Conservation (phyloP, 2,888 invertebrate species). For the Apantesis nais region DNA sequence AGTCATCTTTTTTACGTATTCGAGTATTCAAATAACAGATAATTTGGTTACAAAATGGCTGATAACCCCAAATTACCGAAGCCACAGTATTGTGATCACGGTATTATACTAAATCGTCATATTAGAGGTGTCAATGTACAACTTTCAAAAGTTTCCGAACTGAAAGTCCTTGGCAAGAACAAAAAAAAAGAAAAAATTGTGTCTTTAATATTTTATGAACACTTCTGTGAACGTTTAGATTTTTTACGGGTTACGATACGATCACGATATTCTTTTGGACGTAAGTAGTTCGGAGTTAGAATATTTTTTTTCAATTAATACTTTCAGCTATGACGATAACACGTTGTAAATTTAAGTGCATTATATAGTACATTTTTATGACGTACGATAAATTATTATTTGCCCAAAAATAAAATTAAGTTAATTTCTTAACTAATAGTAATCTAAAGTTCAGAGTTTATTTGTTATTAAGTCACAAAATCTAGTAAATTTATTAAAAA, state of each 20-base stretch:
- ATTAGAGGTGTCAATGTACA: conserved; percentile 43
- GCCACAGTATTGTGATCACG: conserved; percentile 46
- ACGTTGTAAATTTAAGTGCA: background rate
- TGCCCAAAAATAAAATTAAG: no score
- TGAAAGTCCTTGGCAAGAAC: conserved; percentile 26
- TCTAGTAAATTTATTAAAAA: background rate
- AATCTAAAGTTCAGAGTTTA: no score
- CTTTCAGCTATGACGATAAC: background rate
- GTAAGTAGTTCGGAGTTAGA: background rate
- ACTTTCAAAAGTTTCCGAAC: conserved; percentile 27
- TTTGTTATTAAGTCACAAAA: background rate
- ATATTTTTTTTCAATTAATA: background rate
- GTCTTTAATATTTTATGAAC: conserved; percentile 42
- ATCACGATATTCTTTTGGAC: conserved; percentile 22
- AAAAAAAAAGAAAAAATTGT: conserved; percentile 31
- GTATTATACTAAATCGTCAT: conserved; percentile 35
- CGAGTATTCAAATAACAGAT: conserved; percentile 41
- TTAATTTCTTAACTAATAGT: no score
- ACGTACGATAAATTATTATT: no score
- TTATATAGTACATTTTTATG: no score
- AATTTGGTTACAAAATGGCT: conserved; percentile 52
- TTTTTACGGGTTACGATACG: conserved; percentile 32
- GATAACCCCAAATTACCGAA: conserved; percentile 48
- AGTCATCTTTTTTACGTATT: no score
- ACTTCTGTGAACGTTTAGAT: conserved; percentile 21